A percentile compares a stretch with the other conserved stretches of the same genome.
These are phyloP conservation scores for Eriosoma lanigerum DNA, from an alignment of 1,140 invertebrate species.

Conservation along the genomic window DNA sequence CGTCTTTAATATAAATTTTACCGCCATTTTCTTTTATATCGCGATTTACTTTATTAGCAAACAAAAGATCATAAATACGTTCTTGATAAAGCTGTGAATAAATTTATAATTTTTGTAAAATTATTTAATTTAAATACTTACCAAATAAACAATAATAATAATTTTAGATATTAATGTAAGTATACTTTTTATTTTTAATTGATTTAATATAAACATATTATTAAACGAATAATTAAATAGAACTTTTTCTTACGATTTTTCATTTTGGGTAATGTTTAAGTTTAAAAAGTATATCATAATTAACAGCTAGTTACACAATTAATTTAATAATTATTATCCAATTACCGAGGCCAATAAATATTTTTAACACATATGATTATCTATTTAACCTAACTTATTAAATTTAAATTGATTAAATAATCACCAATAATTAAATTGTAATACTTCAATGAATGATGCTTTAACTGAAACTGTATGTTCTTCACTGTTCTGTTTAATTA, in stretches of 20 bases:
- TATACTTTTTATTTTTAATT: too few relatives aligned
- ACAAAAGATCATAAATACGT: constrained; percentile 63
- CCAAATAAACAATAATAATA: background rate
- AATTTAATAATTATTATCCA: too few relatives aligned
- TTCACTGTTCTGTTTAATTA: constrained; percentile 66
- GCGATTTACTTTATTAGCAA: constrained; percentile 63
- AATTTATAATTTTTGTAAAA: constrained; percentile 52
- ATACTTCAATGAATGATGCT: constrained; percentile 65
- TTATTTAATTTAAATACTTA: constrained; percentile 55
- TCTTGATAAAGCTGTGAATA: constrained; percentile 63
- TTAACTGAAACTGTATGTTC: constrained; percentile 72
- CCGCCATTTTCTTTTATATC: constrained; percentile 82
- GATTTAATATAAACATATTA: too few relatives aligned
- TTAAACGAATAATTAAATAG: too few relatives aligned
- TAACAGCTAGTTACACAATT: too few relatives aligned
- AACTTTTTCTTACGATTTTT: too few relatives aligned
- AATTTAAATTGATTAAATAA: background rate
- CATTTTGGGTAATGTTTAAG: too few relatives aligned
- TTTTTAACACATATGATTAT: too few relatives aligned
- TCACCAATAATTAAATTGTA: background rate
- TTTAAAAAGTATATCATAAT: too few relatives aligned
- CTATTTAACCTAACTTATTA: too few relatives aligned
- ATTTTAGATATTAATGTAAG: too few relatives aligned
- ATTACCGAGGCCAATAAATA: too few relatives aligned
- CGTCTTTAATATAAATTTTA: constrained; percentile 57